These are phyloP conservation scores for Drosophila cyrtoloma DNA, from an alignment of 2,888 invertebrate genomes.

Conservation along the genomic window DNA sequence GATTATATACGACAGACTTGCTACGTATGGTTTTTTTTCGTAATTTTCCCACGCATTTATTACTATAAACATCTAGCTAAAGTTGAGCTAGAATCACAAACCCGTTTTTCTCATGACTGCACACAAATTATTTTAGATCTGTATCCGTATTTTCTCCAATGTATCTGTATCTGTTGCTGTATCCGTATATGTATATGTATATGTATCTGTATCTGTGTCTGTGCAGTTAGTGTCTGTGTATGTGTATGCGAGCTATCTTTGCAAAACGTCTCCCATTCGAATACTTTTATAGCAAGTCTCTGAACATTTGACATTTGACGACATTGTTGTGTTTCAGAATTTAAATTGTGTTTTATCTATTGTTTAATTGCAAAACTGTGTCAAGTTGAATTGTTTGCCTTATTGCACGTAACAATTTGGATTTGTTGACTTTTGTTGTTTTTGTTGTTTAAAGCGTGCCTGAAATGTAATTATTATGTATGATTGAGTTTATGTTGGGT, in stretches of 20 bases:
- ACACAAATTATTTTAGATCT: conserved; percentile 41
- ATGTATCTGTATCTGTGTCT: conserved; percentile 16
- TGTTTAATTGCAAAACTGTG: conserved; percentile 69
- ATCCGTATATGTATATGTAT: conserved; percentile 11
- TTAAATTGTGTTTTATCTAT: conserved; percentile 68
- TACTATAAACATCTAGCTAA: conserved; percentile 64
- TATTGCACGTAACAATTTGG: conserved; percentile 9
- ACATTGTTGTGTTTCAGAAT: conserved; percentile 63
- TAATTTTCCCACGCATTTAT: conserved; percentile 75
- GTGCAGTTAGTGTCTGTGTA: not conserved
- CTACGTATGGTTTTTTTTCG: conserved; percentile 33
- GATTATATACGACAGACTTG: conserved; percentile 1
- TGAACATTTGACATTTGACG: conserved; percentile 63
- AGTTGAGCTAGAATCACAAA: conserved; percentile 45
- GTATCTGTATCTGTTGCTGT: not conserved
- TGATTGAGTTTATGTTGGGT: conserved; percentile 25
- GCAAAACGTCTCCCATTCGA: conserved; percentile 28
- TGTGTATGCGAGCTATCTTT: conserved; percentile 61
- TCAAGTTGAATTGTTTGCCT: conserved; percentile 35
- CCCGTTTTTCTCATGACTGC: conserved; percentile 58
- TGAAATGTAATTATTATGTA: conserved; percentile 36
- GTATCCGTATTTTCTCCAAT: conserved; percentile 18
- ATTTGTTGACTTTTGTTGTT: not conserved
- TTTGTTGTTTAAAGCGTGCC: conserved; percentile 32
- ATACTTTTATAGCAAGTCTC: conserved; percentile 18